Base-by-base conservation (phyloP, 1,140 invertebrate species). In the Sarcophaga bullata region DNA sequence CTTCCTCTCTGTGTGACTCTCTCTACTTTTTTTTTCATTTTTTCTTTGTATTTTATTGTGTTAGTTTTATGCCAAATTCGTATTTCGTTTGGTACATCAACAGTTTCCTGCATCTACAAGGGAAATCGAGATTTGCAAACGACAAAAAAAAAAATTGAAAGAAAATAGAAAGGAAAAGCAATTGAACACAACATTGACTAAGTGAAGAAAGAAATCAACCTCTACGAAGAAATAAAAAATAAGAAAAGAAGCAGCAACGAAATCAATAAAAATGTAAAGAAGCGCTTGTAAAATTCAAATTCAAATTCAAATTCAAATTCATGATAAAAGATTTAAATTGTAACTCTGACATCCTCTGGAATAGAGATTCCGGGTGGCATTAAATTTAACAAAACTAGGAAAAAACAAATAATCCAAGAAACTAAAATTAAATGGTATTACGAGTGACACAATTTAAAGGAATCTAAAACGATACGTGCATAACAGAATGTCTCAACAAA, bases 41-140 rank as follows among this genome's bases (percentile, higher is more conserved):
- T n/a, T 58, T 58, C 6, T 58, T 58, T 11, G n/a, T 58, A n/a
- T 58, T 58, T 58, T 37, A 37, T 37, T 37, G 25, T 37, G 25
- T 37, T 37, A 37, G n/a, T 58, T 58, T 58, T 58, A 58, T 58
- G 54, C 54, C 15, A 58, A 58, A 58, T n/a, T 58, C 15, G 13
- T 13, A 58, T 58, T 58, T 13, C 54, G 15, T 58, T 58, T 58
- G 5, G 13, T 58, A 58, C 54, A 15, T 58, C 54, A 58, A 58
- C 11, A 6, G 54, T 58, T 37, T 37, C 25, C 25, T 37, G 25
- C 25, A 37, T 37, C 25, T 37, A 37, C 15, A 58, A 58, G 54
- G 54, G 54, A 58, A 58, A 58, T 58, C n/a, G n/a, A 58, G 54
- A 58, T 58, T 58, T 58, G 25, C 25, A 58, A 58, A 58, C 13